Conservation (phyloP, 2,797 vertebrate genomes). For the Loris lydekkerianus region DNA sequence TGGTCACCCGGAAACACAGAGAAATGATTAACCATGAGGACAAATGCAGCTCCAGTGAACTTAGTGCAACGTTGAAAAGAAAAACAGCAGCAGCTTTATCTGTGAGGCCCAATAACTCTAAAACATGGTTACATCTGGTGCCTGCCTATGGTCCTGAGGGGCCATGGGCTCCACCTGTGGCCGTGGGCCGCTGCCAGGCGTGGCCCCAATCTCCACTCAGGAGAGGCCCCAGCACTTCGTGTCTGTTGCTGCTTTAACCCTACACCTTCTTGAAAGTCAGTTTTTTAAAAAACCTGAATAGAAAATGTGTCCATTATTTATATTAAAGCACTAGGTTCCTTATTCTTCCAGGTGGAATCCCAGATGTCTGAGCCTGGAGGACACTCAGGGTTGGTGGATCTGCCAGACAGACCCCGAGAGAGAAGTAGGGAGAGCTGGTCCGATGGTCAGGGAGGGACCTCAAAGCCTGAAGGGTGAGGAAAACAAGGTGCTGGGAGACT, state of each 20-base stretch:
- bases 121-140: fast-evolving
- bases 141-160: not conserved
- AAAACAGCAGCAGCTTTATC: not conserved
- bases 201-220: no score
- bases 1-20: not conserved
- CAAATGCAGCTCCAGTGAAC: not conserved
- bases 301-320: not conserved
- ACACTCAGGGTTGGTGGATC: not conserved
- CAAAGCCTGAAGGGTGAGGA: no score
- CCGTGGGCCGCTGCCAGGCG: no score
- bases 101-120: no score
- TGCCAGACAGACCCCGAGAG: not conserved
- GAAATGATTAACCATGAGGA: not conserved
- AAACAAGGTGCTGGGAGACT: no score
- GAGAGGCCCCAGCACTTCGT: not conserved
- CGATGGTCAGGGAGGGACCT: no score
- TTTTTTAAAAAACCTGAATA: not conserved
- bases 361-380: fast-evolving
- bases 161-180: no score
- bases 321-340: not conserved
- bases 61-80: not conserved
- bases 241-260: not conserved
- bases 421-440: no score
- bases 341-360: not conserved
- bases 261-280: no score